These are phyloP conservation scores for Oryzias sinensis DNA, from an alignment of 2,797 vertebrate genomes.

Conservation along the genomic window DNA sequence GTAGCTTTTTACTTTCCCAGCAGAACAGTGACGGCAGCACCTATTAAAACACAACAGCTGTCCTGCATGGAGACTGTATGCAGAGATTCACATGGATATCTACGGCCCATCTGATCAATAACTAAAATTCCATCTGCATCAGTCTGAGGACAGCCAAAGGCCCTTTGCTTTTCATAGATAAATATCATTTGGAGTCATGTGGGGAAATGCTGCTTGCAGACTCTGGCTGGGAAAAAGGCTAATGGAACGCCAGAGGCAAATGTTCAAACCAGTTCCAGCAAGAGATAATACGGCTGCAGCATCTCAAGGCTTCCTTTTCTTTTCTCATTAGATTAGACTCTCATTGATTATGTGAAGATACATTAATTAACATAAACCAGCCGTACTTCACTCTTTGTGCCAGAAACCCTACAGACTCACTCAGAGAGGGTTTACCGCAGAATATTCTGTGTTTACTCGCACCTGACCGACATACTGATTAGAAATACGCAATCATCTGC, in stretches of 20 bases:
- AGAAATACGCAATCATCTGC: not conserved
- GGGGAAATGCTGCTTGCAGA: slow-evolving; percentile 51
- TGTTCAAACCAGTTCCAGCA: slow-evolving; percentile 23
- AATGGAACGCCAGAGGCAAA: slow-evolving; percentile 16
- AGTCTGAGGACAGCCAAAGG: slow-evolving; percentile 39
- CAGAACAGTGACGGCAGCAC: not conserved
- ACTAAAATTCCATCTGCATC: slow-evolving; percentile 37
- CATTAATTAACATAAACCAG: slow-evolving; percentile 33
- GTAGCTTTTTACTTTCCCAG: slow-evolving; percentile 14
- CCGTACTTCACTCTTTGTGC: slow-evolving; percentile 27
- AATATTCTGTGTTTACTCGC: not conserved
- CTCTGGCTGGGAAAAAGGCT: slow-evolving; percentile 37
- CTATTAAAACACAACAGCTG: not conserved
- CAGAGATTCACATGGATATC: not conserved
- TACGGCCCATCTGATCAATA: slow-evolving; percentile 28
- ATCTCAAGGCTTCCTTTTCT: slow-evolving; percentile 25
- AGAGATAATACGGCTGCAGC: slow-evolving; percentile 29
- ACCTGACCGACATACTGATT: not conserved
- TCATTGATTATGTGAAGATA: slow-evolving; percentile 26
- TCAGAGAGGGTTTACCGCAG: not conserved
- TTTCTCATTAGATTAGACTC: slow-evolving; percentile 42
- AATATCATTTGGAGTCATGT: slow-evolving; percentile 55
- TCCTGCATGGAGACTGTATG: not conserved
- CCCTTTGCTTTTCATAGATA: slow-evolving; percentile 46
- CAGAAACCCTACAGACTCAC: too few relatives aligned